Evolutionary conservation across 2,113 vertebrate species (phyloP).

Genomic region (Mystacornis crossleyi): DNA sequence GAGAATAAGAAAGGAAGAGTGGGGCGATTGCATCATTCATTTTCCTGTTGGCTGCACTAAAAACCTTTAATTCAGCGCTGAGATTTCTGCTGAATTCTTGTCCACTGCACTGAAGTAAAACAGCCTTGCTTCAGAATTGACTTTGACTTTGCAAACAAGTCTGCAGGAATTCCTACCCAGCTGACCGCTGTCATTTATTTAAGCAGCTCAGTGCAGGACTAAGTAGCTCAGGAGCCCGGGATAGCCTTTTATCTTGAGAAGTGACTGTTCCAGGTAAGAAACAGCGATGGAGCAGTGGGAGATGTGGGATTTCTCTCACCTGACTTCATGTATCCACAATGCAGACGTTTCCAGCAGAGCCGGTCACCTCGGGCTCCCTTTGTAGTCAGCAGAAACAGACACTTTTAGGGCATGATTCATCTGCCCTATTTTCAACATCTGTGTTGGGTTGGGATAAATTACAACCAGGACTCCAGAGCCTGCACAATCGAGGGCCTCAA

Average conservation of each 20-base stretch:
- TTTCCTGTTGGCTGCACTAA: slow-evolving; percentile 32
- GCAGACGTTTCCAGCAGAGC: slow-evolving; percentile 2
- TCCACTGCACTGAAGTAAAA: not conserved
- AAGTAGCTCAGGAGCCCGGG: not conserved
- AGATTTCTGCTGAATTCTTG: slow-evolving; percentile 14
- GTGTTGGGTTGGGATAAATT: not conserved
- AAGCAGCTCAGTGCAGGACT: not conserved
- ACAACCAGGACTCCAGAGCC: not conserved
- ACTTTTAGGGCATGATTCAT: slow-evolving; percentile 57
- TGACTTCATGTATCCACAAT: not conserved
- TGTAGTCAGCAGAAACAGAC: slow-evolving; percentile 44
- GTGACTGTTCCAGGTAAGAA: slow-evolving; percentile 15
- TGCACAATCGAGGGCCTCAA: not conserved
- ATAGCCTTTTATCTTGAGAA: slow-evolving; percentile 8
- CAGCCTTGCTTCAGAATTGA: not conserved
- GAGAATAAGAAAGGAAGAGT: not conserved
- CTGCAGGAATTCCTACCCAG: not conserved
- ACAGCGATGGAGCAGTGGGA: not conserved
- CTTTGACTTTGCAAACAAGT: slow-evolving; percentile 3
- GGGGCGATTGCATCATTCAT: not conserved
- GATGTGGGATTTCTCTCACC: slow-evolving; percentile 48
- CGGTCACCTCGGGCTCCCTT: not conserved
- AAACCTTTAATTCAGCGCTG: not conserved
- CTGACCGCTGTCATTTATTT: not conserved
- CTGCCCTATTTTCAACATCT: slow-evolving; percentile 52